Conservation (phyloP, 2,888 invertebrate genomes). For the Patella depressa region DNA sequence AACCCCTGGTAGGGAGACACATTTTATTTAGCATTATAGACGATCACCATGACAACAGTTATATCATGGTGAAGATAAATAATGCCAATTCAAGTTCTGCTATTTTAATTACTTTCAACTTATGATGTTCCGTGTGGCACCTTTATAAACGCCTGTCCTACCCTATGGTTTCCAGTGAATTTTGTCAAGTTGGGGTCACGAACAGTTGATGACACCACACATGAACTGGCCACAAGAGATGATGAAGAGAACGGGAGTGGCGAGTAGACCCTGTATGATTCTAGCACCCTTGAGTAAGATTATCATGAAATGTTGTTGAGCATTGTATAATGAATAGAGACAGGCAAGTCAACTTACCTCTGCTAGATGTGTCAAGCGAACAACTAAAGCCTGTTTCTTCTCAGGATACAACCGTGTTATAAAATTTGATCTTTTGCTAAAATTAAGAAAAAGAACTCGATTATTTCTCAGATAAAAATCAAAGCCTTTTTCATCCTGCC, state of each 20-base stretch:
- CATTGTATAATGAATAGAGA: no score
- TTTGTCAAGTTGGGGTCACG: no score
- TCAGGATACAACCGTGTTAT: constrained; percentile 83
- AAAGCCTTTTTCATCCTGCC: no score
- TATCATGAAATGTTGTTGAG: no score
- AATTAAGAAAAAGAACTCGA: constrained; percentile 34
- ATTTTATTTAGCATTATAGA: constrained; percentile 12
- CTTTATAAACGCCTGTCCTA: no score
- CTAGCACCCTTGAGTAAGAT: no score
- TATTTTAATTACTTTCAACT: no score
- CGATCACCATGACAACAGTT: not conserved
- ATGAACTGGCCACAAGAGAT: no score
- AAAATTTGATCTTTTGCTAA: constrained; percentile 87
- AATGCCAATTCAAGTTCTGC: not conserved
- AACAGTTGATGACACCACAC: no score
- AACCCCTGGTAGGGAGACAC: not conserved
- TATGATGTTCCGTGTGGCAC: no score
- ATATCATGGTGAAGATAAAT: constrained; percentile 17
- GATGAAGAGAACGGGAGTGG: not conserved
- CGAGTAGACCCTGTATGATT: no score
- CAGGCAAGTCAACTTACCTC: constrained; percentile 76
- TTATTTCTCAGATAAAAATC: not conserved
- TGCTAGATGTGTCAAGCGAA: constrained; percentile 82
- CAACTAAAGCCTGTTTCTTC: constrained; percentile 79
- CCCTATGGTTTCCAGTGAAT: no score